phyloP scores from a whole-genome alignment of 2,888 invertebrate species.

The Drosophila dives region DNA sequence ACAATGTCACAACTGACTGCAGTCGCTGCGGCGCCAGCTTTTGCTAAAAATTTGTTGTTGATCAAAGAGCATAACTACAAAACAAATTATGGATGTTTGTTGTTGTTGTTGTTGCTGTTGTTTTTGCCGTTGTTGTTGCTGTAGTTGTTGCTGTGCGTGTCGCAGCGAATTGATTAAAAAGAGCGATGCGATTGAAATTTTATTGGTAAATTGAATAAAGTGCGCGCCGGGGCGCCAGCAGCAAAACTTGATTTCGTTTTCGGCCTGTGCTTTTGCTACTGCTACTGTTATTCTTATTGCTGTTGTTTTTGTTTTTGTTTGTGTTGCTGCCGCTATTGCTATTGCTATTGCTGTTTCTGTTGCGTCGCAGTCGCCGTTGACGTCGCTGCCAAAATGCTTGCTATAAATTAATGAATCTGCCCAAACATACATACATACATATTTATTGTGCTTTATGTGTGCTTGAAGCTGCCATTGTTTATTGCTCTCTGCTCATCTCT shows the following conservation, averaged over 20 bases:
- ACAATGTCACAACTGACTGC: slow-evolving; percentile 44
- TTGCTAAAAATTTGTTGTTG: slow-evolving; percentile 50
- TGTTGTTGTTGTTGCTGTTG: slow-evolving; percentile 16
- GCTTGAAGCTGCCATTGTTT: slow-evolving; percentile 32
- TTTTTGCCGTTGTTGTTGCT: slow-evolving; percentile 6
- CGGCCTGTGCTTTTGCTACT: slow-evolving; percentile 3
- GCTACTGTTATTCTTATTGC: slow-evolving; percentile 1
- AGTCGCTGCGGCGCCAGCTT: slow-evolving; percentile 26
- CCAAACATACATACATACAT: slow-evolving; percentile 1
- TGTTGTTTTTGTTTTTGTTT: slow-evolving; percentile 7
- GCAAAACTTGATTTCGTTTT: slow-evolving; percentile 54
- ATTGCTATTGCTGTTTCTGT: slow-evolving; percentile 16
- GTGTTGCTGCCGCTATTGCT: slow-evolving; percentile 8
- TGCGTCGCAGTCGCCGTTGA: slow-evolving; percentile 33
- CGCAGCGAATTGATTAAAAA: slow-evolving; percentile 83
- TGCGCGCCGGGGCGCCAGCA: slow-evolving; percentile 58
- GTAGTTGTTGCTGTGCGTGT: slow-evolving; percentile 47
- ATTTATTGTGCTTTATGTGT: slow-evolving; percentile 6
- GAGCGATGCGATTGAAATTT: slow-evolving; percentile 83
- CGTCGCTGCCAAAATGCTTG: slow-evolving; percentile 47
- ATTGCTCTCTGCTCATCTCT: slow-evolving; percentile 2
- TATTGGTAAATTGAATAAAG: slow-evolving; percentile 84
- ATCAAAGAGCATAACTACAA: slow-evolving; percentile 74
- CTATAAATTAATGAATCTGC: slow-evolving; percentile 52
- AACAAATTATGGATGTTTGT: slow-evolving; percentile 66